Conservation (phyloP, 2,797 vertebrate genomes). For the Leontocebus nigricollis region DNA sequence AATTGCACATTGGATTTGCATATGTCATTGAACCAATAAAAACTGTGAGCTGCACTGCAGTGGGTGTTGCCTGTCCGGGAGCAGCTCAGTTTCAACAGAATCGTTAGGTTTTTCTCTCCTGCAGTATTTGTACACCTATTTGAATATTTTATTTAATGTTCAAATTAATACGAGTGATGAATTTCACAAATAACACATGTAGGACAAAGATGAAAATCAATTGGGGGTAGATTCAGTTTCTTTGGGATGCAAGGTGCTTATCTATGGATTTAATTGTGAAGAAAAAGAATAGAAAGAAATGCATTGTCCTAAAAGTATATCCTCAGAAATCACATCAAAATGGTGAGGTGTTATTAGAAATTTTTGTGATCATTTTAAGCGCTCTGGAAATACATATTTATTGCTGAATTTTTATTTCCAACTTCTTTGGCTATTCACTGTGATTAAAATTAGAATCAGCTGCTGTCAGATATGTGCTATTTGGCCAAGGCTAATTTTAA, state of each 20-base stretch:
- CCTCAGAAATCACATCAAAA: neutral
- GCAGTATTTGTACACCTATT: neutral
- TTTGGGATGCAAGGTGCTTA: neutral
- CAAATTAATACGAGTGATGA: neutral
- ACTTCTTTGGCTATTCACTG: neutral
- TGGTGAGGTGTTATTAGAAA: neutral
- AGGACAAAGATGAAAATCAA: neutral
- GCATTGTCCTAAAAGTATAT: neutral
- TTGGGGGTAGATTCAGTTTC: neutral
- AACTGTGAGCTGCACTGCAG: neutral
- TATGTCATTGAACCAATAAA: neutral
- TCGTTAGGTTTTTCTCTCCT: neutral
- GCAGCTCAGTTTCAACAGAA: neutral
- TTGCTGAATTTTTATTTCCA: neutral
- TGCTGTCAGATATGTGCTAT: neutral
- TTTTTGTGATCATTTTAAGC: neutral
- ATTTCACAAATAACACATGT: neutral
- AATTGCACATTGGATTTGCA: neutral
- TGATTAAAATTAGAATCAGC: neutral
- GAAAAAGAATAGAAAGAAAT: neutral
- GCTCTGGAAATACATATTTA: neutral
- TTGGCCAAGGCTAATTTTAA: conserved; percentile 5
- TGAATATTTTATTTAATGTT: neutral
- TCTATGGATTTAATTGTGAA: neutral
- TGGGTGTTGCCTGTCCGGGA: neutral